Conservation (phyloP, 2,797 vertebrate species). For the Enteromius paludinosus region DNA sequence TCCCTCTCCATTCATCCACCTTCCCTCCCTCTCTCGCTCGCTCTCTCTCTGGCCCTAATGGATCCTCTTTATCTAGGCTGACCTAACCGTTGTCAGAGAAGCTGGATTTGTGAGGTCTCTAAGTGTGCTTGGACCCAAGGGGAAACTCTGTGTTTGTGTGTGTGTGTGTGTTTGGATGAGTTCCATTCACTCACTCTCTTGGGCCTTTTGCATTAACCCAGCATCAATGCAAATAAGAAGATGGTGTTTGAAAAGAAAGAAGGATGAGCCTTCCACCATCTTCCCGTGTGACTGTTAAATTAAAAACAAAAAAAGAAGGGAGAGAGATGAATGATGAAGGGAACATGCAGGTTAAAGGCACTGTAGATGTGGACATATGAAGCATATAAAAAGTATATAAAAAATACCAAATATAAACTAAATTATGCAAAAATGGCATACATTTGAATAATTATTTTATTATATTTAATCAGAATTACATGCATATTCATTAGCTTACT, state of each 20-base stretch:
- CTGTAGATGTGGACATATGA: conserved; percentile 7
- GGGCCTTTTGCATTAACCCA: conserved; percentile 55
- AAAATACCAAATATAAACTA: neutral
- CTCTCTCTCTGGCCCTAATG: conserved; percentile 81
- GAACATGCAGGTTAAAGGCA: neutral
- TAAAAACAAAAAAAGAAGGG: neutral
- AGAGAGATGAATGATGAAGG: too few species aligned
- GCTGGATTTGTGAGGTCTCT: conserved; percentile 81
- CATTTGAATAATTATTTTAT: neutral
- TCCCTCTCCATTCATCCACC: conserved; percentile 57
- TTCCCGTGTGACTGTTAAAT: conserved; percentile 57
- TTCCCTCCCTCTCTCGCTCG: conserved; percentile 61
- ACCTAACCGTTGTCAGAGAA: conserved; percentile 81
- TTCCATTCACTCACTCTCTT: conserved; percentile 77
- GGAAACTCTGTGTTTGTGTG: conserved; percentile 42
- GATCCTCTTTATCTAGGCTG: conserved; percentile 83
- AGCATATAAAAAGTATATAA: neutral
- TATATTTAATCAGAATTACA: neutral
- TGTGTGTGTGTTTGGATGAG: conserved; percentile 70
- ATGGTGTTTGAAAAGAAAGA: conserved; percentile 69
- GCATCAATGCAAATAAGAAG: conserved; percentile 73
- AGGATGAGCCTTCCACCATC: conserved; percentile 64
- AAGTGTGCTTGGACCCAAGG: conserved; percentile 77
- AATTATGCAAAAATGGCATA: neutral
- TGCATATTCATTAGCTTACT: neutral